A percentile compares a stretch with the other conserved stretches of the same genome.
phyloP scores from a whole-genome alignment of 2,888 invertebrate genomes.

The Drosophila diplacantha region DNA sequence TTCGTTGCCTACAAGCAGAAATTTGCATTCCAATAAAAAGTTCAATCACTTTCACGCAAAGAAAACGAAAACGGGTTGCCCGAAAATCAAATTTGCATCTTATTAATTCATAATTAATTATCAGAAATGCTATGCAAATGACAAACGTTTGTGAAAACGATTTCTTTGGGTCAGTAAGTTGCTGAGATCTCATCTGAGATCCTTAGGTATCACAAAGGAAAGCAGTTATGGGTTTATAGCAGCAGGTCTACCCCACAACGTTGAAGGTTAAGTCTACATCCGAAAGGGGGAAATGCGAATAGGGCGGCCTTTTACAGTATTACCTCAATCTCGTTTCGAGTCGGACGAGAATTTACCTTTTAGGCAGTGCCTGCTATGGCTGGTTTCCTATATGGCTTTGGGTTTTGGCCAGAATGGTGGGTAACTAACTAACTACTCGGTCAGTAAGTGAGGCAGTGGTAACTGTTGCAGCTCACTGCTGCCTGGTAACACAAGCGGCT shows the following conservation, averaged over 20 bases:
- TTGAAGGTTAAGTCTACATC: constrained; percentile 1
- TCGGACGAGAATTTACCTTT: constrained; percentile 22
- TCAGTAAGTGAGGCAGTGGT: constrained; percentile 4
- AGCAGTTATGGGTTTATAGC: background rate
- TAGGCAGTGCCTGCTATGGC: background rate
- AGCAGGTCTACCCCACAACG: background rate
- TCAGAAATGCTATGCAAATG: constrained; percentile 13
- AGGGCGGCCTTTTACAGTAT: constrained; percentile 1
- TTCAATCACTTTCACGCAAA: constrained; percentile 34
- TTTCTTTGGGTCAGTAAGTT: constrained; percentile 7
- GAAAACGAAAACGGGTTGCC: constrained; percentile 18
- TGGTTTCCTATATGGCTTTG: background rate
- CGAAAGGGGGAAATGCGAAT: background rate
- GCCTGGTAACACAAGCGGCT: constrained; percentile 23
- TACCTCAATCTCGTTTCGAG: constrained; percentile 2
- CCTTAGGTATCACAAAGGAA: background rate
- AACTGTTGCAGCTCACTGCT: constrained; percentile 9
- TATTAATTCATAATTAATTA: constrained; percentile 35
- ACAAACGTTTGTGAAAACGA: constrained; percentile 15
- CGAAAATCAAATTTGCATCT: constrained; percentile 9
- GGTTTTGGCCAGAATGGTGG: constrained; percentile 2
- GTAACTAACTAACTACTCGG: background rate
- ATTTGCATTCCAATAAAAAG: constrained; percentile 35
- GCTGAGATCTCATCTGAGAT: background rate
- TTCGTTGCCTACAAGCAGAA: constrained; percentile 6